phyloP scores from a whole-genome alignment of 2,113 vertebrate genomes.

The Scophthalmus maximus region DNA sequence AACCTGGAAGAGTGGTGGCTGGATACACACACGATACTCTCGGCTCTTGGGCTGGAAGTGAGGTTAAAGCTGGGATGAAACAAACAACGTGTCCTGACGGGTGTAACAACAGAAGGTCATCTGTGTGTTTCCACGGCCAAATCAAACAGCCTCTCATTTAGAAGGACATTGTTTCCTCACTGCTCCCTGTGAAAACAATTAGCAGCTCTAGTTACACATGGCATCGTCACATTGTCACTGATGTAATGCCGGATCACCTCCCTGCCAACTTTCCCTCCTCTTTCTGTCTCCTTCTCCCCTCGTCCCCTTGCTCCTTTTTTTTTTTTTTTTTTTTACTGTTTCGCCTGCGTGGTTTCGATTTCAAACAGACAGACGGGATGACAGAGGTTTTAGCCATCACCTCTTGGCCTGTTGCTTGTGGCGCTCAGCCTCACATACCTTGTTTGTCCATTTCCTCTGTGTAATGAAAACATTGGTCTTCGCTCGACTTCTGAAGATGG shows the following conservation, averaged over 20 bases:
- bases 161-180: slow-evolving; percentile 64
- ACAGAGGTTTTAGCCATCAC: slow-evolving; percentile 68
- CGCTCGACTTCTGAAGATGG: slow-evolving; percentile 9
- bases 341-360: slow-evolving; percentile 45
- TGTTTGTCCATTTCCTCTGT: slow-evolving; percentile 67
- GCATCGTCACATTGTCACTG: slow-evolving; percentile 57
- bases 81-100: slow-evolving; percentile 37
- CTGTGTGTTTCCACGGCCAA: slow-evolving; percentile 43
- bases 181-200: slow-evolving; percentile 77
- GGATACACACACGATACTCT: not conserved
- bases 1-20: not conserved
- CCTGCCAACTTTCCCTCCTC: slow-evolving; percentile 59
- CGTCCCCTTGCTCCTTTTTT: not conserved
- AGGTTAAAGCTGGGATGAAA: slow-evolving; percentile 23
- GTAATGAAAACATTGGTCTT: slow-evolving; percentile 53
- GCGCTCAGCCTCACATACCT: slow-evolving; percentile 40
- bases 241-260: slow-evolving; percentile 67
- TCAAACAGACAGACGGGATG: slow-evolving; percentile 54
- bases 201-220: slow-evolving; percentile 65
- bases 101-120: slow-evolving; percentile 20
- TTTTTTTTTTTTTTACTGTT: slow-evolving; percentile 32
- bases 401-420: slow-evolving; percentile 27
- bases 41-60: not conserved
- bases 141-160: slow-evolving; percentile 52
- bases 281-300: slow-evolving; percentile 35